These are phyloP conservation scores for Acanthopagrus latus DNA, from an alignment of 2,797 vertebrate genomes.

Conservation along the genomic window DNA sequence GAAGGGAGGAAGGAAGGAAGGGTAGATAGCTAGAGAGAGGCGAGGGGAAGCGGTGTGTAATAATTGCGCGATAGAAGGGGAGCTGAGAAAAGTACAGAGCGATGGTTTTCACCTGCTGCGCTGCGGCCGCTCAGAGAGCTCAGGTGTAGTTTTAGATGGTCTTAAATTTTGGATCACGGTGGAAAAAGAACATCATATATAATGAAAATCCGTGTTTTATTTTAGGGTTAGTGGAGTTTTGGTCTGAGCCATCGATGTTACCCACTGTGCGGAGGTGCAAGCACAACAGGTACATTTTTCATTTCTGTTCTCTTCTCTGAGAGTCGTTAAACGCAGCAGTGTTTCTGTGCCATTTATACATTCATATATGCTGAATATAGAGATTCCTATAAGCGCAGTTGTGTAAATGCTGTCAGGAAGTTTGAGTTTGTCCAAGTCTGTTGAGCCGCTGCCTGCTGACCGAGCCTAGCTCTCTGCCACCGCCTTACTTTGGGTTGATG, in stretches of 20 bases:
- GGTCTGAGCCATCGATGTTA: neutral
- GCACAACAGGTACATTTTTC: neutral
- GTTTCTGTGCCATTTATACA: neutral
- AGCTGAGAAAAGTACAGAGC: conserved; percentile 37
- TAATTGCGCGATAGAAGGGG: conserved; percentile 37
- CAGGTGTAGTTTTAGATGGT: conserved; percentile 22
- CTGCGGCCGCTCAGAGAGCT: conserved; percentile 11
- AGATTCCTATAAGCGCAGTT: neutral
- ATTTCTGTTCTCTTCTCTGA: neutral
- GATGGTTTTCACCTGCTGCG: conserved; percentile 44
- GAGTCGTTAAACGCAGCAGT: neutral
- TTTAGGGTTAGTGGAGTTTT: neutral
- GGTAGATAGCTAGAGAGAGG: conserved; percentile 16
- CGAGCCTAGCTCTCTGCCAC: no score
- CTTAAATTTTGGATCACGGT: conserved; percentile 10
- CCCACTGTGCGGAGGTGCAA: neutral
- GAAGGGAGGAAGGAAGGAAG: conserved; percentile 29
- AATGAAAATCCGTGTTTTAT: conserved; percentile 15
- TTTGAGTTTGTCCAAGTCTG: no score
- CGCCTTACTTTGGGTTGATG: no score
- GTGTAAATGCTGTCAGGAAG: neutral
- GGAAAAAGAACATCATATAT: conserved; percentile 25
- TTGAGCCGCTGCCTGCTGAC: no score
- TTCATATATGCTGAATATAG: neutral
- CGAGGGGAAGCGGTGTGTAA: conserved; percentile 42